phyloP scores from a whole-genome alignment of 1,140 invertebrate genomes.

The Drosophila erecta region DNA sequence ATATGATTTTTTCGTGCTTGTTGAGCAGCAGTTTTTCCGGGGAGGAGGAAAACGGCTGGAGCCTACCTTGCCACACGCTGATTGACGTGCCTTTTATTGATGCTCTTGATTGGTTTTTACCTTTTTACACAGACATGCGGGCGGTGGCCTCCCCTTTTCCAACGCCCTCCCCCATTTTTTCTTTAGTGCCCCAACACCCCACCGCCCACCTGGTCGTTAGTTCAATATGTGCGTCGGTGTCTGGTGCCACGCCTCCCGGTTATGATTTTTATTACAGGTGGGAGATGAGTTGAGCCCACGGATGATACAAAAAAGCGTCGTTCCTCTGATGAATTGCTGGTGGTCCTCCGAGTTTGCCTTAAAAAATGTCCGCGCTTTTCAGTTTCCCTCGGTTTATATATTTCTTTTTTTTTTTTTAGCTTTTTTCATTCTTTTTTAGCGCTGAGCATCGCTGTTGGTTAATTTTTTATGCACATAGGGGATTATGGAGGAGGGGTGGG shows the following conservation, averaged over 20 bases:
- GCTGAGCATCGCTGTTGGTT: slow-evolving; percentile 36
- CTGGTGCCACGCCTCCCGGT: slow-evolving; percentile 51
- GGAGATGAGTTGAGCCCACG: slow-evolving; percentile 29
- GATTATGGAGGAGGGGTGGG: slow-evolving; percentile 5
- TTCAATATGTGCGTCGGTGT: slow-evolving; percentile 75
- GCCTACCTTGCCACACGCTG: slow-evolving; percentile 67
- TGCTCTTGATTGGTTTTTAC: slow-evolving; percentile 84
- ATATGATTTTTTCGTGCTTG: slow-evolving; percentile 77
- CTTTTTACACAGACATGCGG: slow-evolving; percentile 67
- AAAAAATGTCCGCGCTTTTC: slow-evolving; percentile 49
- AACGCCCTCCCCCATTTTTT: neutral
- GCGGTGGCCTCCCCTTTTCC: slow-evolving; percentile 4
- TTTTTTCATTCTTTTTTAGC: slow-evolving; percentile 1
- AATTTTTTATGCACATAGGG: slow-evolving; percentile 72
- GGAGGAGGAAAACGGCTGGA: slow-evolving; percentile 18
- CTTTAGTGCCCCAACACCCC: too few relatives aligned
- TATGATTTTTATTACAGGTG: slow-evolving; percentile 83
- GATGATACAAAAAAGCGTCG: slow-evolving; percentile 18
- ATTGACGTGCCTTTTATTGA: slow-evolving; percentile 84
- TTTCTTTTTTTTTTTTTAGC: neutral
- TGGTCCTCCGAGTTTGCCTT: slow-evolving; percentile 55
- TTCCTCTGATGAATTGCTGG: slow-evolving; percentile 65
- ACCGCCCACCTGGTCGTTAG: slow-evolving; percentile 57
- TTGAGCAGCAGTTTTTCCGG: slow-evolving; percentile 21
- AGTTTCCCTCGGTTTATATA: neutral